These are phyloP conservation scores for Tipula lateralis DNA, from an alignment of 2,888 invertebrate genomes.

Conservation along the genomic window DNA sequence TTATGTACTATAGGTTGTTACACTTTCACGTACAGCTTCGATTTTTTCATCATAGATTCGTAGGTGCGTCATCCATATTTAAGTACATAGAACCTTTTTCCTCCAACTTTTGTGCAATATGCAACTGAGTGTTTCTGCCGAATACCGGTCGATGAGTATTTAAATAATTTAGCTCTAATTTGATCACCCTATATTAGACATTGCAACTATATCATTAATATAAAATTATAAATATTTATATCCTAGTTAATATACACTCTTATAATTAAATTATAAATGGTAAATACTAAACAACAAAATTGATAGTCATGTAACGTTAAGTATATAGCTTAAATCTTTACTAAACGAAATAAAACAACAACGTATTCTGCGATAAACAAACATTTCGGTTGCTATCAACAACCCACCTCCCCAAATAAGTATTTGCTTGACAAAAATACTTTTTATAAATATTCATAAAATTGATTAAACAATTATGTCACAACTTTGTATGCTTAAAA, in stretches of 20 bases:
- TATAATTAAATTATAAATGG: background rate
- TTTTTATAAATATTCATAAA: background rate
- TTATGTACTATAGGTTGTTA: no score
- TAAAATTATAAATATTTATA: background rate
- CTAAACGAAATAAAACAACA: background rate
- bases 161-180: no score
- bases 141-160: no score
- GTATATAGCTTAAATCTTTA: background rate
- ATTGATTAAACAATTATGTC: constrained; percentile 1
- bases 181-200: no score
- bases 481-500: background rate
- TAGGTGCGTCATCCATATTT: no score
- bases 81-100: no score
- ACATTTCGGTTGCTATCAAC: background rate
- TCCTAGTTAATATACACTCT: background rate
- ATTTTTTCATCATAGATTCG: no score
- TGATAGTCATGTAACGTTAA: background rate
- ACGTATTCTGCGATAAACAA: background rate
- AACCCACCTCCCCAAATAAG: background rate
- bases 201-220: background rate
- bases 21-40: no score
- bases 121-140: no score
- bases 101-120: no score
- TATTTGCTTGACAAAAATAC: background rate
- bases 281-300: background rate